A percentile compares a stretch with the other conserved stretches of the same genome.
phyloP scores from a whole-genome alignment of 2,888 invertebrate species.

The Rhagophthalmus giganteus region DNA sequence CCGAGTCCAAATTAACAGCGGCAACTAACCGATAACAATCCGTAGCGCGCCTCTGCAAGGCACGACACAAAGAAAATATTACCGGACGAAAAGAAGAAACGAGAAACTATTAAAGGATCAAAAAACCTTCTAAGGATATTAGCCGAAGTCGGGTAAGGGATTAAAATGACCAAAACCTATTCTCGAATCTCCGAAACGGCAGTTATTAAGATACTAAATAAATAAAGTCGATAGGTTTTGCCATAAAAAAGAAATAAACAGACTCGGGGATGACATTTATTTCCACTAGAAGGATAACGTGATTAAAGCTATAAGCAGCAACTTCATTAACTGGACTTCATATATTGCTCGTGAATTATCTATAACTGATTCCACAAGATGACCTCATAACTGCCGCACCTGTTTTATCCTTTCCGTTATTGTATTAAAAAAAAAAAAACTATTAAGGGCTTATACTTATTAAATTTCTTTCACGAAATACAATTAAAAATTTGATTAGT shows the following conservation, averaged over 20 bases:
- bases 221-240: slow-evolving; percentile 37
- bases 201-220: slow-evolving; percentile 39
- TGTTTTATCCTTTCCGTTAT: slow-evolving; percentile 26
- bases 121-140: slow-evolving; percentile 33
- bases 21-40: slow-evolving; percentile 33
- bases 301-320: slow-evolving; percentile 44
- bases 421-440: too few species aligned
- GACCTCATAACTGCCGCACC: slow-evolving; percentile 32
- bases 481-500: too few species aligned
- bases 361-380: slow-evolving; percentile 30
- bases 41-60: slow-evolving; percentile 15
- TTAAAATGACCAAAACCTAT: slow-evolving; percentile 34
- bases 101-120: slow-evolving; percentile 34
- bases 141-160: slow-evolving; percentile 29
- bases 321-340: slow-evolving; percentile 44
- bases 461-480: too few species aligned
- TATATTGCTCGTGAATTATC: slow-evolving; percentile 40
- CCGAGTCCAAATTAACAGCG: slow-evolving; percentile 29
- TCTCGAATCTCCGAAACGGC: slow-evolving; percentile 29
- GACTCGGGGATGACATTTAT: slow-evolving; percentile 32
- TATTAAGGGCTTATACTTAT: too few species aligned
- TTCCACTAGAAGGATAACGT: slow-evolving; percentile 42
- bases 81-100: slow-evolving; percentile 25
- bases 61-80: slow-evolving; percentile 31
- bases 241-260: slow-evolving; percentile 36